Evolutionary conservation across 2,113 vertebrate genomes (phyloP).

Genomic region (Stegastes partitus): DNA sequence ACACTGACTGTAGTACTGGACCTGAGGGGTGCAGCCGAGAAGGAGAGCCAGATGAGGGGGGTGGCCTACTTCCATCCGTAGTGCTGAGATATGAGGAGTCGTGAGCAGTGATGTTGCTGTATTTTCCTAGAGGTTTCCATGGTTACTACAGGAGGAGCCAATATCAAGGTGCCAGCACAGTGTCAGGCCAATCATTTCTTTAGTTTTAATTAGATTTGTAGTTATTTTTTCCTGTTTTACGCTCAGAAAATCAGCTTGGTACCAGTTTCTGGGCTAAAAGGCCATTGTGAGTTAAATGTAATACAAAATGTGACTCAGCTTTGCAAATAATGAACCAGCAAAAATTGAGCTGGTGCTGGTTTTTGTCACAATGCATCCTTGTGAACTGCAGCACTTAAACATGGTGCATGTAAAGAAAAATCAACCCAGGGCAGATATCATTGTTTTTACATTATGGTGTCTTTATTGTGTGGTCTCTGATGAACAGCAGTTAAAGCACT

Average conservation of each 20-base stretch:
- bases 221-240: not conserved
- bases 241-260: not conserved
- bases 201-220: not conserved
- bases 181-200: not conserved
- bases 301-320: no score
- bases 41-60: not conserved
- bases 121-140: slow-evolving; percentile 23
- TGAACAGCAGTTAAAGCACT: not conserved
- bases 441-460: no score
- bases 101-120: slow-evolving; percentile 28
- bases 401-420: no score
- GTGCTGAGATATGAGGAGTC: slow-evolving; percentile 20
- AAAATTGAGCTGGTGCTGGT: no score
- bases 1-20: slow-evolving; percentile 28
- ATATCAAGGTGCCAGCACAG: not conserved
- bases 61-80: slow-evolving; percentile 1
- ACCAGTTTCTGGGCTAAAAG: no score
- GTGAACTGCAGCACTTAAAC: no score
- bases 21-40: not conserved
- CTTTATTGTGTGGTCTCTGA: not conserved
- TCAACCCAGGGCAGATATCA: no score
- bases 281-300: no score
- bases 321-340: no score
- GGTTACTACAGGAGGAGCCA: slow-evolving; percentile 12
- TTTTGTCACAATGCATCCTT: no score